Evolutionary conservation across 2,888 invertebrate genomes (phyloP).

Genomic region (Cyrtodaria siliqua): DNA sequence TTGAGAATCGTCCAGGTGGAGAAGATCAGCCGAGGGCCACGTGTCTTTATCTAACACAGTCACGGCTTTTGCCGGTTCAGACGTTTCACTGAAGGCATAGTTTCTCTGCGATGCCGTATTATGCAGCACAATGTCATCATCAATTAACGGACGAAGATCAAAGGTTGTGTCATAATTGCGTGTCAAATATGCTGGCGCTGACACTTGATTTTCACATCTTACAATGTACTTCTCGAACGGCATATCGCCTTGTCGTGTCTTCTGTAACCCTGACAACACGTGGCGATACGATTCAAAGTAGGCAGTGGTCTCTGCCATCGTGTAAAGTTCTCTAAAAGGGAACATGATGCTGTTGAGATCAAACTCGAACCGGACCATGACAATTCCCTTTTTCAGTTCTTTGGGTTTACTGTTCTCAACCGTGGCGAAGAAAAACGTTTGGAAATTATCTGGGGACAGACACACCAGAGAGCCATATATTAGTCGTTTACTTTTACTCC

Average conservation of each 20-base stretch:
- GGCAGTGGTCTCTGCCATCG: conserved; percentile 92
- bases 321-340: not conserved
- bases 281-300: conserved; percentile 94
- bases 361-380: conserved; percentile 57
- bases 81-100: not conserved
- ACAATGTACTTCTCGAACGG: conserved; percentile 72
- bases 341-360: conserved; percentile 6
- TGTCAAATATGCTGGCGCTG: conserved; percentile 64
- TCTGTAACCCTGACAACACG: conserved; percentile 90
- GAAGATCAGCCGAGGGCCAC: conserved; percentile 78
- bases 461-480: conserved; percentile 91
- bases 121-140: no score
- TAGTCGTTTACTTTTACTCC: conserved; percentile 88
- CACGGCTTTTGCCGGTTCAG: no score
- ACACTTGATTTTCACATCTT: conserved; percentile 57
- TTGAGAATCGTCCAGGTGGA: conserved; percentile 81
- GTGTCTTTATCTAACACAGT: conserved; percentile 2
- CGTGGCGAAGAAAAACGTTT: conserved; percentile 90
- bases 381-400: conserved; percentile 63
- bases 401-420: conserved; percentile 80
- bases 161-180: conserved; percentile 39
- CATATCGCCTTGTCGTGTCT: conserved; percentile 84
- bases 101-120: not conserved
- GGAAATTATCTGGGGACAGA: conserved; percentile 90
- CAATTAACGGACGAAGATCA: conserved; percentile 67